Conservation (phyloP, 64 coral and sea anemone genomes). For the Montipora sp. region DNA sequence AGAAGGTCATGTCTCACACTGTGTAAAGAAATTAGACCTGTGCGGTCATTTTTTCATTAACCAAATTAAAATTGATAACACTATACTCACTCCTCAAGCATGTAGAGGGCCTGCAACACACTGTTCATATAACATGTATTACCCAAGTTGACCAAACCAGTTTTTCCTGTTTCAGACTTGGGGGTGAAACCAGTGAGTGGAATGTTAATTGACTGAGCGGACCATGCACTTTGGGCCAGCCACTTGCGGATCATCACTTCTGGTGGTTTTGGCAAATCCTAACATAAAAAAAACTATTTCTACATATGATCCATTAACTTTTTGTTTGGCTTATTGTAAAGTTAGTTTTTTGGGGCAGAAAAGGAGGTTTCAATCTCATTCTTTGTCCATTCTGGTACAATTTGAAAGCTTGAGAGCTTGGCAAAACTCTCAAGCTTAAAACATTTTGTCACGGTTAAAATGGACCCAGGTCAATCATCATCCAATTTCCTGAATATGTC, state of each 20-base stretch:
- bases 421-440: too few species aligned
- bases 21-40: too few species aligned
- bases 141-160: slow-evolving; percentile 91
- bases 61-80: not conserved
- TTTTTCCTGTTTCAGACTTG: slow-evolving; percentile 84
- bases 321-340: too few species aligned
- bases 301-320: too few species aligned
- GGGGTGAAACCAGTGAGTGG: slow-evolving; percentile 44
- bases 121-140: slow-evolving; percentile 99
- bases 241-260: slow-evolving; percentile 94
- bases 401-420: too few species aligned
- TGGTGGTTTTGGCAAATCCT: slow-evolving; percentile 91
- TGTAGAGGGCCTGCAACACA: slow-evolving; percentile 86
- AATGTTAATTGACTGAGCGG: slow-evolving; percentile 50
- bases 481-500: too few species aligned
- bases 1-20: slow-evolving; percentile 32
- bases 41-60: not conserved
- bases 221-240: slow-evolving; percentile 84
- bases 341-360: too few species aligned
- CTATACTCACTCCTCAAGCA: slow-evolving; percentile 94
- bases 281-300: not conserved
- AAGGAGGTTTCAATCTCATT: too few species aligned
- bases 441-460: too few species aligned
- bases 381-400: too few species aligned
- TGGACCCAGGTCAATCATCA: too few species aligned